phyloP scores from a whole-genome alignment of 2,888 invertebrate species.

The Drosophila parthenogenetica region DNA sequence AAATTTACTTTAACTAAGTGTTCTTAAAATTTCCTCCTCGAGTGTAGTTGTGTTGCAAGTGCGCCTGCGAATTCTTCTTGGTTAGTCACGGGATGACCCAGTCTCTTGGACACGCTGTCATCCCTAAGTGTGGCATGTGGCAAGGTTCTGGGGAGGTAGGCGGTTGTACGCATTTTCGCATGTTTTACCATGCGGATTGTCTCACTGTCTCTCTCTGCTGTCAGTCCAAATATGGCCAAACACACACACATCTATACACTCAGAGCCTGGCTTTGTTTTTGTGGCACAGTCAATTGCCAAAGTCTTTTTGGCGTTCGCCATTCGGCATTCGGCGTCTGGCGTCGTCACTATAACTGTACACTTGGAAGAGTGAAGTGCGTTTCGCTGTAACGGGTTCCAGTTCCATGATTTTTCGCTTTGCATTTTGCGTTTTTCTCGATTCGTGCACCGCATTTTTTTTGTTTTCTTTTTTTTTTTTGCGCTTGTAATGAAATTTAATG shows the following conservation, averaged over 20 bases:
- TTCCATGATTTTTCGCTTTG: slow-evolving; percentile 65
- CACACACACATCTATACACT: neutral
- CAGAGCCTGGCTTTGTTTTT: slow-evolving; percentile 57
- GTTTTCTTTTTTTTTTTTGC: slow-evolving; percentile 29
- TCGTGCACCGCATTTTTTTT: slow-evolving; percentile 30
- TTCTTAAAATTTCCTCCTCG: neutral
- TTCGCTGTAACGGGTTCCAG: slow-evolving; percentile 73
- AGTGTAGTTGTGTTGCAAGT: neutral
- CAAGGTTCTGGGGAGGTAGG: slow-evolving; percentile 44
- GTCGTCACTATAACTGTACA: slow-evolving; percentile 65
- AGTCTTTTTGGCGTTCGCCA: slow-evolving; percentile 12
- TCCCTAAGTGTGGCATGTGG: slow-evolving; percentile 30
- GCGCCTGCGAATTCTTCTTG: neutral
- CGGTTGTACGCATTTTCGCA: slow-evolving; percentile 53
- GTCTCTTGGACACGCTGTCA: slow-evolving; percentile 25
- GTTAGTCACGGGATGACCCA: slow-evolving; percentile 6
- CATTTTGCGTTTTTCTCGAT: slow-evolving; percentile 58
- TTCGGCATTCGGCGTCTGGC: slow-evolving; percentile 15
- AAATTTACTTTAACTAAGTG: neutral
- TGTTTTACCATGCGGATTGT: slow-evolving; percentile 53
- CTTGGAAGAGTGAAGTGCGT: slow-evolving; percentile 71
- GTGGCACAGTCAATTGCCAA: slow-evolving; percentile 39
- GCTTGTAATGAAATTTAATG: slow-evolving; percentile 81
- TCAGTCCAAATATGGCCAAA: slow-evolving; percentile 58
- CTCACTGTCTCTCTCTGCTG: slow-evolving; percentile 21